phyloP scores from a whole-genome alignment of 23 tunicate species.

The Corella eumyota region DNA sequence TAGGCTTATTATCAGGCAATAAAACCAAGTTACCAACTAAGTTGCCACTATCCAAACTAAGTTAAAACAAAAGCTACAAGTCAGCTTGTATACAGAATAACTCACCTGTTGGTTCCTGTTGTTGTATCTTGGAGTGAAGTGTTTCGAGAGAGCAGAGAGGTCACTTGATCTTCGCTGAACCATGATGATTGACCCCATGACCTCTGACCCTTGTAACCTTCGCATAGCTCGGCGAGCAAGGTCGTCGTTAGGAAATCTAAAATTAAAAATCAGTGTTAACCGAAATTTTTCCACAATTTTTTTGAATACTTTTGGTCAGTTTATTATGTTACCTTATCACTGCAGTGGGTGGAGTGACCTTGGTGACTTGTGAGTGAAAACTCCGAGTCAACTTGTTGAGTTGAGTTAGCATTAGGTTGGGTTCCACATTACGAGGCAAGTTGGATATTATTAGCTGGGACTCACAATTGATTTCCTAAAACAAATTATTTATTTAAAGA shows the following conservation, averaged over 20 bases:
- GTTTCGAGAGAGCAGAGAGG: slow-evolving; percentile 20
- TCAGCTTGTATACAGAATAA: no score
- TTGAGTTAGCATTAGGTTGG: slow-evolving; percentile 11
- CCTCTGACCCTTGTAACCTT: slow-evolving; percentile 63
- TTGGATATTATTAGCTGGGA: slow-evolving; percentile 38
- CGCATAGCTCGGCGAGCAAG: slow-evolving; percentile 52
- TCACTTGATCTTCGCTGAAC: slow-evolving; percentile 22
- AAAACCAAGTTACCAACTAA: no score
- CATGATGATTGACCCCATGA: slow-evolving; percentile 36
- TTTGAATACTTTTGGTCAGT: no score
- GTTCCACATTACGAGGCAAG: slow-evolving; percentile 33
- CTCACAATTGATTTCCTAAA: no score
- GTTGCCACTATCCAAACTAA: no score
- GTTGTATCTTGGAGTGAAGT: slow-evolving; percentile 18
- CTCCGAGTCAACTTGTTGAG: slow-evolving; percentile 43
- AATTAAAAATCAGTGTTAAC: slow-evolving; percentile 33
- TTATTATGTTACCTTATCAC: no score
- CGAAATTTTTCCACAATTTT: no score
- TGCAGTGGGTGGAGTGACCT: no score
- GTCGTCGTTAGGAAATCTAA: slow-evolving; percentile 35
- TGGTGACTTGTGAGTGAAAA: slow-evolving; percentile 55
- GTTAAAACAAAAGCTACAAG: no score
- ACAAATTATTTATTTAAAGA: no score
- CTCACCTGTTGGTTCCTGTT: neutral
- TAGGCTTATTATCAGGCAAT: no score